Percentiles rank a stretch among this genome's conserved stretches.
phyloP scores from a whole-genome alignment of 2,113 vertebrate species.

The Pteruthius melanotis region DNA sequence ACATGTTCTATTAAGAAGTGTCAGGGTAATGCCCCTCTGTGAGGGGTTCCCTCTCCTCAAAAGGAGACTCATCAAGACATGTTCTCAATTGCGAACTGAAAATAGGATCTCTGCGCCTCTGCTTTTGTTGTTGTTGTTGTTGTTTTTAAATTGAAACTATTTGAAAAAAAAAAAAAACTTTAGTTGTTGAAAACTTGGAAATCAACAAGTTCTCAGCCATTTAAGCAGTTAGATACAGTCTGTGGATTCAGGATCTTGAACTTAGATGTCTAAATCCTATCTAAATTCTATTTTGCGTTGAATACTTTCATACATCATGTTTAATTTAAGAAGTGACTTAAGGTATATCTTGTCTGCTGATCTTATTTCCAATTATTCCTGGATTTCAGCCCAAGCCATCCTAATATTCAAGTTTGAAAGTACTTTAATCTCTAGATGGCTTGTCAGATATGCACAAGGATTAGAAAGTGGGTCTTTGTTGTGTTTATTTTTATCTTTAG shows the following conservation, averaged over 20 bases:
- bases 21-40: background rate
- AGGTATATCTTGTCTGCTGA: background rate
- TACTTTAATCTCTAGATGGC: background rate
- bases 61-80: background rate
- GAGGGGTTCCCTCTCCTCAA: background rate
- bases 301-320: background rate
- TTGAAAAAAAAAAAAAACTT: background rate
- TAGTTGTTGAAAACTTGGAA: background rate
- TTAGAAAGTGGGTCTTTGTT: background rate
- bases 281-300: background rate
- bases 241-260: background rate
- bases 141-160: background rate
- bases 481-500: constrained; percentile 46
- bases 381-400: background rate
- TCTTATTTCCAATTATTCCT: background rate
- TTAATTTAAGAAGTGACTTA: background rate
- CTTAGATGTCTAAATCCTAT: background rate
- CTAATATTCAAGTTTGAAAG: background rate
- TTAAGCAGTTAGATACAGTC: background rate
- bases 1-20: background rate
- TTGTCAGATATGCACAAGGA: constrained; percentile 4
- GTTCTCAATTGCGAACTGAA: background rate
- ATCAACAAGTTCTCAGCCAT: background rate
- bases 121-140: background rate
- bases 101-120: background rate